Evolutionary conservation across 2,797 vertebrate genomes (phyloP).

Genomic region (Manis crassicaudata): DNA sequence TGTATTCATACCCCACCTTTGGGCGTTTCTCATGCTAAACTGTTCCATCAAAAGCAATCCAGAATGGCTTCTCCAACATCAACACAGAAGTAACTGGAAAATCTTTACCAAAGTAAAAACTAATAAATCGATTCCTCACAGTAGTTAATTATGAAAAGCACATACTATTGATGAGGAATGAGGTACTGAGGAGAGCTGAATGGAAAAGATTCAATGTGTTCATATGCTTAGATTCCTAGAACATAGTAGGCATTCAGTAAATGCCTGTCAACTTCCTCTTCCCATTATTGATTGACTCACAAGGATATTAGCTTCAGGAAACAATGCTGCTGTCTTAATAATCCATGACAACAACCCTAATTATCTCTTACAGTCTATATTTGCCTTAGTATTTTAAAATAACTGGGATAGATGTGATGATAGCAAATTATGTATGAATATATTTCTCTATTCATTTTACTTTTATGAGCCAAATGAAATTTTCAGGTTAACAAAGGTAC

Average conservation of each 20-base stretch:
- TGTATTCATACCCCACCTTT: neutral
- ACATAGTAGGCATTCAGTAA: neutral
- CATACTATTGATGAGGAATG: slow-evolving; percentile 20
- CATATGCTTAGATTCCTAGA: neutral
- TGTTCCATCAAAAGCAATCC: slow-evolving; percentile 56
- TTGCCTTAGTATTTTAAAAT: neutral
- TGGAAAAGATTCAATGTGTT: neutral
- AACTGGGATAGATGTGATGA: neutral
- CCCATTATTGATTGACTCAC: neutral
- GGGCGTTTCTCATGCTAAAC: slow-evolving; percentile 3
- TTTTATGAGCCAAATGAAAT: neutral
- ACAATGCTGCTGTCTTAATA: neutral
- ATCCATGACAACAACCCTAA: neutral
- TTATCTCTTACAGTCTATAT: neutral
- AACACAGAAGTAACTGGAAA: slow-evolving; percentile 69
- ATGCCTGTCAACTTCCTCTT: neutral
- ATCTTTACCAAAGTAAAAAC: slow-evolving; percentile 71
- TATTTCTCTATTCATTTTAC: neutral
- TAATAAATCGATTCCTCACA: slow-evolving; percentile 35
- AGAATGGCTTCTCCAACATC: neutral
- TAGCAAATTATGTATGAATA: neutral
- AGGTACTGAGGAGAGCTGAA: neutral
- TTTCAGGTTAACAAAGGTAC: slow-evolving; percentile 6
- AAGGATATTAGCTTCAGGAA: neutral
- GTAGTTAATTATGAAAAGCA: slow-evolving; percentile 67